phyloP scores from a whole-genome alignment of 2,113 vertebrate genomes.

The Tautogolabrus adspersus region DNA sequence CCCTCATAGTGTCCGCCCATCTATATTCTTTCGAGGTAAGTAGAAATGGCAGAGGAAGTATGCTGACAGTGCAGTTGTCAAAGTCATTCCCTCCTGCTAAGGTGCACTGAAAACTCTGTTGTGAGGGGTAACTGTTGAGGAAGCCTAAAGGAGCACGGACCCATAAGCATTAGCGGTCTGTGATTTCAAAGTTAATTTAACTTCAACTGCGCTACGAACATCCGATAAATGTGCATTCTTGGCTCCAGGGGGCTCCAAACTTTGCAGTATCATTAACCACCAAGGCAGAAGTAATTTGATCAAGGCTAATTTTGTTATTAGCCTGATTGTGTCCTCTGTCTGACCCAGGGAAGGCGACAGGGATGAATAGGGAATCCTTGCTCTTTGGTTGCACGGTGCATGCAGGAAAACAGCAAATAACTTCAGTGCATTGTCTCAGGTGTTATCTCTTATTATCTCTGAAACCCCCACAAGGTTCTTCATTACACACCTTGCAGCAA shows the following conservation, averaged over 20 bases:
- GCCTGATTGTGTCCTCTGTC: conserved; percentile 71
- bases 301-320: conserved; percentile 76
- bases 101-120: conserved; percentile 44
- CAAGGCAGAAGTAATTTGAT: conserved; percentile 76
- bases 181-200: conserved; percentile 69
- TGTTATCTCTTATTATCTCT: conserved; percentile 35
- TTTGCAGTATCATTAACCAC: conserved; percentile 75
- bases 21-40: conserved; percentile 26
- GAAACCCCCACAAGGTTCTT: background rate
- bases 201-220: conserved; percentile 49
- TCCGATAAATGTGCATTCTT: conserved; percentile 65
- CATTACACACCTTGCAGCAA: conserved; percentile 3
- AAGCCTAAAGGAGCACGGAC: conserved; percentile 52
- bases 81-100: conserved; percentile 47
- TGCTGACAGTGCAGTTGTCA: conserved; percentile 66
- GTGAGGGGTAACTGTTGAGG: conserved; percentile 39
- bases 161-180: conserved; percentile 48
- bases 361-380: conserved; percentile 52
- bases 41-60: conserved; percentile 45
- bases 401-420: conserved; percentile 37
- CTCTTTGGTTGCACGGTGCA: conserved; percentile 23
- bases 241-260: conserved; percentile 66
- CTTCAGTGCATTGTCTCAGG: conserved; percentile 5
- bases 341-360: conserved; percentile 59
- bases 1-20: conserved; percentile 40